Evolutionary conservation across 2,888 invertebrate genomes (phyloP), one percentile per base, ranked within the genome.

Genomic region (Autographa gamma): DNA sequence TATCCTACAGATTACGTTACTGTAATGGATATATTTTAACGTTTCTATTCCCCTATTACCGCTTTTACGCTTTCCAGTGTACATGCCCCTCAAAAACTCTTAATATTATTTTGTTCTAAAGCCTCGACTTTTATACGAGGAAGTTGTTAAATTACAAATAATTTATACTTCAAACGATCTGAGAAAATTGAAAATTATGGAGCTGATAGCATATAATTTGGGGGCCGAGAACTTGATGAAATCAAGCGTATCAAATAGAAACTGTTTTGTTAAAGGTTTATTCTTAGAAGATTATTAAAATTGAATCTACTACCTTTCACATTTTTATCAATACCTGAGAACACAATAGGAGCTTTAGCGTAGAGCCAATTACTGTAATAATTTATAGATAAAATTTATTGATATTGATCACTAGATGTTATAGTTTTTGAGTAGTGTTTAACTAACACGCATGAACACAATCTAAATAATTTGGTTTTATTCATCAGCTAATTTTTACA

Each of bases 101-200:
- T 74, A 78, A 77, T 67, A 74, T 64, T 71, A 74, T 77, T 77
- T 71, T 71, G 69, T 60, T 78, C 62, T 56, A 72, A 69, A 60
- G 68, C 69, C 41, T 48, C 65, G 56, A 60, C 61, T 71, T 76
- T 71, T 78, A 41, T 58, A 63, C 32, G 77, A 70, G 69, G 74
- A 79, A 72, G 70, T 77, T 74, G 74, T 77, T 80, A 74, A 79
- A 79, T 79, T 69, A 79, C 69, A 71, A 66, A 79, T 79, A 79
- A 79, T 79, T 79, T 79, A 76, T 79, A 79, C 79, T 71, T 79
- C 79, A 79, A 79, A 79, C 79, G 71, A 48, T 71, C 67, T 69
- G 31, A 54, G 63, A 73, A 80, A 77, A 80, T 80, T 80, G 79
- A 80, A 80, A 80, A 74, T 80, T 80, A 80, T 80, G 72, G 70